phyloP scores from a whole-genome alignment of 2,888 invertebrate species.

The Trichacis sp. region DNA sequence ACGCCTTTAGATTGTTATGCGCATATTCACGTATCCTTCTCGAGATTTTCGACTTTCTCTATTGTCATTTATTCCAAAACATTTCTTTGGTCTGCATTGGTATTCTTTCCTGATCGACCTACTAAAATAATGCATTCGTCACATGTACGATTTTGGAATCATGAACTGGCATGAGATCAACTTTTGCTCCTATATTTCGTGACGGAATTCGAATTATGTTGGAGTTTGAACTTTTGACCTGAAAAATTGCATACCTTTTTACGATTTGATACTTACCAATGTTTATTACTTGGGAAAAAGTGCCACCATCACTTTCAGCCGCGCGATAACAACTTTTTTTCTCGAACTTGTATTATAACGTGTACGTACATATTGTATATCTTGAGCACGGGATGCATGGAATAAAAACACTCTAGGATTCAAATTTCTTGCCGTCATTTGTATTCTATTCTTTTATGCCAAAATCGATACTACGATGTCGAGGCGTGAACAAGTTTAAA shows the following conservation, averaged over 20 bases:
- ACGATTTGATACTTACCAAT: background rate
- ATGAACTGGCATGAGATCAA: background rate
- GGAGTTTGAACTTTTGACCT: background rate
- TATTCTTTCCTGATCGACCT: background rate
- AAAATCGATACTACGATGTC: conserved; percentile 42
- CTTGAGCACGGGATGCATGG: conserved; percentile 58
- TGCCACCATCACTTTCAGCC: too few species aligned
- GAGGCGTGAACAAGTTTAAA: conserved; percentile 43
- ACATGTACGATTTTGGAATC: conserved; percentile 1
- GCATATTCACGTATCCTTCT: conserved; percentile 54
- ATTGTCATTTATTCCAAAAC: conserved; percentile 23
- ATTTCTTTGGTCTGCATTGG: conserved; percentile 9
- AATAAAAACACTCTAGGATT: conserved; percentile 66
- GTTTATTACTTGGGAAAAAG: too few species aligned
- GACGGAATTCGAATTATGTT: background rate
- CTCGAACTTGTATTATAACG: background rate
- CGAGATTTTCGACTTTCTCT: conserved; percentile 43
- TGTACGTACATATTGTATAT: background rate
- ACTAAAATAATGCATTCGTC: background rate
- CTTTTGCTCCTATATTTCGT: background rate
- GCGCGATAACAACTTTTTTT: background rate
- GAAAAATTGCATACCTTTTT: background rate
- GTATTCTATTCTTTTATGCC: conserved; percentile 51
- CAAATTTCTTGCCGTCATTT: conserved; percentile 59
- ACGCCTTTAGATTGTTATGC: conserved; percentile 65